Evolutionary conservation across 1,140 invertebrate genomes (phyloP), one percentile per base, ranked within the genome.

Genomic region (Drosophila setifemur): DNA sequence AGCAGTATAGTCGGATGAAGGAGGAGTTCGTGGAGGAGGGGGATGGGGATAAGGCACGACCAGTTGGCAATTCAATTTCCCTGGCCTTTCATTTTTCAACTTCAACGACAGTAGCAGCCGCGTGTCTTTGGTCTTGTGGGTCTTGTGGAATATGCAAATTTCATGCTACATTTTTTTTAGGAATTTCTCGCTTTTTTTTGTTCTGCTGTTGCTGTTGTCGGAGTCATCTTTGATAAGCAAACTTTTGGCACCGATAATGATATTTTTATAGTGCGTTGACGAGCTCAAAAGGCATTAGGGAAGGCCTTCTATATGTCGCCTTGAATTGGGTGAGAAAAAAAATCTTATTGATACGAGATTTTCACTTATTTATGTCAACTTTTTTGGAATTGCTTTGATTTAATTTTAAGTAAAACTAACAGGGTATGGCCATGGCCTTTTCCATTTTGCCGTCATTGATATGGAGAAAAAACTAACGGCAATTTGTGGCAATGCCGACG

Each of bases 211-310:
- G 42, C 33, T 64, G 58, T 64, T 64, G 57, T 64, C 33, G 58
- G 19, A 49, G 61, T 66, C 43, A 64, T 66, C 58, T 66, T 66
- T 66, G 78, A 81, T 72, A 86, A 75, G 75, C 67, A 76, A 86
- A 82, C 61, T 86, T 86, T 83, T 60, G 40, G n/a, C 81, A 76
- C 67, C 81, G 81, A 86, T 86, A 86, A 86, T 86, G 81, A 86
- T 83, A 86, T 86, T 86, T 86, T 86, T 81, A 86, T 86, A 86
- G 81, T 86, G 81, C 81, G 75, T 76, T 86, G 81, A 86, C 81
- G 81, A 86, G 81, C 79, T 85, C 18, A 29, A 25, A 54, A 71
- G 66, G 74, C 74, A 75, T 64, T 55, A 79, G 50, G 44, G 53
- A 1, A 7, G 25, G 6, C 23, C 7, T 55, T 60, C n/a, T 12